Evolutionary conservation across 2,113 vertebrate genomes (phyloP), one percentile per base, ranked within the genome.

Genomic region (Puffinus mauretanicus): DNA sequence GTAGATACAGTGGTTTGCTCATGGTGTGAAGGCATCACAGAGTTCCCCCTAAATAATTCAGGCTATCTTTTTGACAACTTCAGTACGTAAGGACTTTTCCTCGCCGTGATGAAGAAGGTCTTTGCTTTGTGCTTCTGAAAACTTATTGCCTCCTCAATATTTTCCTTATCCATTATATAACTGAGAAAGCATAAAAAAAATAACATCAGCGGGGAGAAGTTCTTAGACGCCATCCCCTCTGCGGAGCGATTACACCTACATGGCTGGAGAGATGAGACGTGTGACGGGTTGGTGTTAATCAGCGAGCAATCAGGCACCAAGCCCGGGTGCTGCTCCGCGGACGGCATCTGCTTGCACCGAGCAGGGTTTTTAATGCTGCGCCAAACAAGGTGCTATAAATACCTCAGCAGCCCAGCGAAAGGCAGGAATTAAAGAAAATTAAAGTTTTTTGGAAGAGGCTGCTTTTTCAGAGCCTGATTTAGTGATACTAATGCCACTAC

Each of bases 31-130:
- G 47, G 49, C 66, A 27, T 54, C 72, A 34, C 83, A 73, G 70
- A 36, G 42, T 13, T 77, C 25, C 7, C 40, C 34, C 58, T 97
- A n/a, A 88, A 93, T 90, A 93, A 90, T 88, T 90, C 79, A 88
- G 54, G 40, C 12, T 36, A 1, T 38, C 71, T 78, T 92, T 86
- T 22, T 90, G 82, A 66, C 54, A 83, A 0, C 58, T 58, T 40
- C 14, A 11, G 16, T 8, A 10, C 7, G 21, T 58, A 30, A 79
- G 60, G 76, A 19, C 10, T 86, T 90, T 47, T 51, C 62, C 44
- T 51, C 9, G 2, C 49, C 2, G 2, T 0, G 3, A 7, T 38
- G 75, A 76, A 60, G 62, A 19, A 81, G 44, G 11, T 2, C 52
- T 87, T 54, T 54, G 29, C 60, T 75, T 80, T 54, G 15, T 42